Evolutionary conservation across 2,797 vertebrate genomes (phyloP), one percentile per base, ranked within the genome.

Genomic region (Hippocampus kuda): DNA sequence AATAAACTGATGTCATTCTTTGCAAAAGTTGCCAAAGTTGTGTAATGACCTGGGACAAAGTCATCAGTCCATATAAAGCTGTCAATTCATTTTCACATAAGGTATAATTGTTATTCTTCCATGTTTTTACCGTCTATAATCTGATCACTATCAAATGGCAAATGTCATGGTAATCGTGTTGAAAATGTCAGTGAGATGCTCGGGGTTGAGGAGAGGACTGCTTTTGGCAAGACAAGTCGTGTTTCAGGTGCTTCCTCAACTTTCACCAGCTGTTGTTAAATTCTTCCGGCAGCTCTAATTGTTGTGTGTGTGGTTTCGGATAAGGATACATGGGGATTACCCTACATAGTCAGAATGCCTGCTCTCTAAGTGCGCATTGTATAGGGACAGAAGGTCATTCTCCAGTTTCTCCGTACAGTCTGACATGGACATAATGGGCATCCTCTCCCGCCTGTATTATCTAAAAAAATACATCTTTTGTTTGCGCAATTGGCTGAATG

Each of bases 261-360:
- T 87, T 88, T 85, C 83, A 79, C 79, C 90, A 90, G 89, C 90
- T 90, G 90, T 89, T 83, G 81, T 83, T 85, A 87, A 88, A 89
- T 90, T 91, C 87, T 89, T 89, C 86, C 84, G 81, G 84, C 86
- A 88, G 86, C 79, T 81, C 86, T 90, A 90, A 91, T 91, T 88
- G 89, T 88, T 87, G 89, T 88, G 85, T 70, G 79, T 86, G 85
- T 88, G 88, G 84, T 90, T 90, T 88, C 89, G 88, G 84, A 83
- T 87, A 80, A 87, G 88, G 88, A 89, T 88, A 89, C 89, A 76
- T 85, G 75, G 79, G 85, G 89, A 88, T 91, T 90, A 90, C 79
- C 74, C 69, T 54, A 81, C 88, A 91, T 91, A 85, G 85, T 80
- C 82, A 65, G 77, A 89, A 87, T 92, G 85, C 88, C 88, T 85